Percentiles rank a stretch among this genome's conserved stretches.
These are phyloP conservation scores for Esox lucius DNA, from an alignment of 2,797 vertebrate species.

Conservation along the genomic window DNA sequence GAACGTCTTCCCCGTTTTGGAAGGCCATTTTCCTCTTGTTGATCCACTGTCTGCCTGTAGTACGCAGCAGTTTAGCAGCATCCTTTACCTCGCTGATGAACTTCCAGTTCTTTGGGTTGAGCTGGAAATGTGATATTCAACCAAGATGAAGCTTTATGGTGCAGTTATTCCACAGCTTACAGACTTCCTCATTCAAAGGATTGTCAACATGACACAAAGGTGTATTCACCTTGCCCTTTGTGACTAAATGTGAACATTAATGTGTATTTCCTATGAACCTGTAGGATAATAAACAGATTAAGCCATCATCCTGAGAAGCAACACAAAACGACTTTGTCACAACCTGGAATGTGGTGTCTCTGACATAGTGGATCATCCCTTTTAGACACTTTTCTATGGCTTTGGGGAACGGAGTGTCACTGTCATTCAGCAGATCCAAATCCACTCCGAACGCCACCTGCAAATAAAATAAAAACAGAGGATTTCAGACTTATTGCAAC, in stretches of 20 bases:
- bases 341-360: slow-evolving; percentile 53
- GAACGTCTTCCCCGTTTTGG: slow-evolving; percentile 72
- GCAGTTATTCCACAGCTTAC: not conserved
- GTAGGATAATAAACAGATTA: not conserved
- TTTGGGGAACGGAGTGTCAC: slow-evolving; percentile 71
- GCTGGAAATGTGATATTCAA: slow-evolving; percentile 59
- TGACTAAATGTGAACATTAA: not conserved
- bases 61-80: slow-evolving; percentile 77
- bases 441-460: slow-evolving; percentile 89
- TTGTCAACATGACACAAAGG: not conserved
- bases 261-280: not conserved
- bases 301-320: not conserved
- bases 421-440: slow-evolving; percentile 71
- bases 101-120: slow-evolving; percentile 73
- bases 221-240: not conserved
- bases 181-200: not conserved
- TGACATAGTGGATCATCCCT: slow-evolving; percentile 39
- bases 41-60: slow-evolving; percentile 81
- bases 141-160: not conserved
- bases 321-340: not conserved
- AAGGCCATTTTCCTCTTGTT: slow-evolving; percentile 76
- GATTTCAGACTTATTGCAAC: not conserved
- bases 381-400: slow-evolving; percentile 73
- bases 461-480: not conserved
- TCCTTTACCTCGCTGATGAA: slow-evolving; percentile 74